Conservation (phyloP, 2,888 invertebrate species). For the Trachelus tabidus region DNA sequence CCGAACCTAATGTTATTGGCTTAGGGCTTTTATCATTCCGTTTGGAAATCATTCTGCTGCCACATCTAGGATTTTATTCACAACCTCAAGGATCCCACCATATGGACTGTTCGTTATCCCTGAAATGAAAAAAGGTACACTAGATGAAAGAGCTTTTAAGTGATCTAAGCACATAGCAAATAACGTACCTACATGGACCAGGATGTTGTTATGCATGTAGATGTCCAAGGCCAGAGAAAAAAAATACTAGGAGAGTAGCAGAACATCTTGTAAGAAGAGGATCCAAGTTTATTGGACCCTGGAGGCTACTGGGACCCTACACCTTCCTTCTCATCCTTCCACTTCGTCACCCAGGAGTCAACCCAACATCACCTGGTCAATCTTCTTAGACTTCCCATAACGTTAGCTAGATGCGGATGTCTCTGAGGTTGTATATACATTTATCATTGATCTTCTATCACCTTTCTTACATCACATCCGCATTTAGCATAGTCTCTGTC, state of each 20-base stretch:
- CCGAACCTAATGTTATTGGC: not conserved
- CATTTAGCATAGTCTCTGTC: not conserved
- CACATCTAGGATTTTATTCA: not conserved
- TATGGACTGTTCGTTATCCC: too few species aligned
- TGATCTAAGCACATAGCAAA: too few species aligned
- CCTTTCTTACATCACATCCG: not conserved
- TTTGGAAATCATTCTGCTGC: conserved; percentile 12
- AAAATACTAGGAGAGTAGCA: too few species aligned
- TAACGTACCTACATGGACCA: too few species aligned
- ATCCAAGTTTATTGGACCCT: conserved; percentile 33
- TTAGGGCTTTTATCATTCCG: conserved; percentile 36
- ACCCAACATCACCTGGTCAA: too few species aligned
- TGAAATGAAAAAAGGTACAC: too few species aligned
- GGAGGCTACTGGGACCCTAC: conserved; percentile 13
- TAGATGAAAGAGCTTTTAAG: too few species aligned
- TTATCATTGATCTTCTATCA: not conserved
- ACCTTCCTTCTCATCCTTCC: conserved; percentile 18
- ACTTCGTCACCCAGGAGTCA: conserved; percentile 1
- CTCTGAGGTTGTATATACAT: not conserved
- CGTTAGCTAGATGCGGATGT: too few species aligned
- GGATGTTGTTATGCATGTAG: too few species aligned
- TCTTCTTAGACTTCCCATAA: too few species aligned
- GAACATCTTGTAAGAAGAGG: conserved; percentile 16
- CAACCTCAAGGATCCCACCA: not conserved
- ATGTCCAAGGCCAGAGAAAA: too few species aligned